Evolutionary conservation across 2,113 vertebrate species (phyloP).

Genomic region (Hemiscyllium ocellatum): DNA sequence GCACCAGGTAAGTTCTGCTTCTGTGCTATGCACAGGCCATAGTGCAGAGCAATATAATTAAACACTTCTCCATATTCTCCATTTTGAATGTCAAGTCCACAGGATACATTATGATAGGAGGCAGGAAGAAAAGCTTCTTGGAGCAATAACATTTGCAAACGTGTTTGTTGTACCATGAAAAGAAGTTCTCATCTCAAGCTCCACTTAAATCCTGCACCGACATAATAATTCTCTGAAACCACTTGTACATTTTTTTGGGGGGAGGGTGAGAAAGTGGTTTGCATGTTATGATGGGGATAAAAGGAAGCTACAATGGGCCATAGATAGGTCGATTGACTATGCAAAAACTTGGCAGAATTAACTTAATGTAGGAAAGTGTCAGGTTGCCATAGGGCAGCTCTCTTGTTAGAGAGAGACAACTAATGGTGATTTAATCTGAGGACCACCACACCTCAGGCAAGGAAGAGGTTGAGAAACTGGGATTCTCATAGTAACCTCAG

Average conservation of each 20-base stretch:
- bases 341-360: no score
- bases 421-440: no score
- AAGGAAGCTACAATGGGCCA: no score
- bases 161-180: neutral
- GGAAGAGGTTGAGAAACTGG: no score
- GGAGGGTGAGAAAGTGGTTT: no score
- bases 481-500: no score
- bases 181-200: neutral
- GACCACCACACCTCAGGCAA: no score
- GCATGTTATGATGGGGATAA: no score
- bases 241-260: neutral
- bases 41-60: neutral
- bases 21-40: neutral
- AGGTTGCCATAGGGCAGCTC: no score
- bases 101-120: neutral
- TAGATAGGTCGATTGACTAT: no score
- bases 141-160: neutral
- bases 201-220: neutral
- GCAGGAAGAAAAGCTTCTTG: neutral
- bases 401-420: no score
- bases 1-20: conserved; percentile 20
- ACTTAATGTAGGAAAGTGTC: no score
- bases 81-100: neutral
- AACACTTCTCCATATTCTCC: neutral
- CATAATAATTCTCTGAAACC: neutral